phyloP scores from a whole-genome alignment of 2,888 invertebrate species.

The Balanococcus diminutus region DNA sequence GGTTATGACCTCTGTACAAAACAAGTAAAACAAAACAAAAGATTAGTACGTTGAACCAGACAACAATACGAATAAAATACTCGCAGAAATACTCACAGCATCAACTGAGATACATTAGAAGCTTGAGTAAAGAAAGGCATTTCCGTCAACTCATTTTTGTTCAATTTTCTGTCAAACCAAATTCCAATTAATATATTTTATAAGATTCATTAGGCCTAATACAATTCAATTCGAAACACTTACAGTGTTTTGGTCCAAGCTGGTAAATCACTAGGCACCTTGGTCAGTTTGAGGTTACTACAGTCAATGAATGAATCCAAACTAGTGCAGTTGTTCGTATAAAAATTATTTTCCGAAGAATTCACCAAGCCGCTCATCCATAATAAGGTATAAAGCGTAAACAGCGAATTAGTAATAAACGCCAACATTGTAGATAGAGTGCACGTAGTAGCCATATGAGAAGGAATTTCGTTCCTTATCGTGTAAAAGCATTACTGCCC shows the following conservation, averaged over 20 bases:
- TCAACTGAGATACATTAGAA: conserved; percentile 63
- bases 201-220: not conserved
- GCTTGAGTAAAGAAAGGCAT: conserved; percentile 64
- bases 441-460: conserved; percentile 22
- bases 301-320: conserved; percentile 62
- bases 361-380: not conserved
- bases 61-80: not conserved
- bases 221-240: conserved; percentile 59
- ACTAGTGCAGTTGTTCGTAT: conserved; percentile 59
- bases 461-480: not conserved
- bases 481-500: not conserved
- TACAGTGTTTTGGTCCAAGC: conserved; percentile 62
- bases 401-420: not conserved
- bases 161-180: conserved; percentile 63
- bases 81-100: conserved; percentile 63
- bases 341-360: not conserved
- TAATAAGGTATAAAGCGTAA: not conserved
- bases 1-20: conserved; percentile 64
- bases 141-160: conserved; percentile 66
- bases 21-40: conserved; percentile 55
- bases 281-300: conserved; percentile 60
- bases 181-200: not conserved
- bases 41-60: not conserved
- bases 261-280: conserved; percentile 61
- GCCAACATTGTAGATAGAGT: not conserved